Evolutionary conservation across 2,797 vertebrate genomes (phyloP).

Genomic region (Macroramphosus scolopax): DNA sequence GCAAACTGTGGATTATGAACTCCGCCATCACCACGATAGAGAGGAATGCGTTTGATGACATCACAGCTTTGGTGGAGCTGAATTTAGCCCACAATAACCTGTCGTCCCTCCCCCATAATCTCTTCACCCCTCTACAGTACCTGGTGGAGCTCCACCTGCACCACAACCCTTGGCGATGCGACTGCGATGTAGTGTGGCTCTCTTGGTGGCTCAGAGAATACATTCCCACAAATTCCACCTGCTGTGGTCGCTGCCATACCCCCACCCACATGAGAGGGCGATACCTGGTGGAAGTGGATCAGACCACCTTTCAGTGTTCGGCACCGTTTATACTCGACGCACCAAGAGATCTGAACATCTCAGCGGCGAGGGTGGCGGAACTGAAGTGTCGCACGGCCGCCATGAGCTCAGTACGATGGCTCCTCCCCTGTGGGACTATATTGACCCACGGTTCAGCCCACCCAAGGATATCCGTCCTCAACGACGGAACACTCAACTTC

Average conservation of each 20-base stretch:
- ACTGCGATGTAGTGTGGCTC: slow-evolving; percentile 95
- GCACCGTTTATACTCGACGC: slow-evolving; percentile 95
- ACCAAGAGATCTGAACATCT: slow-evolving; percentile 93
- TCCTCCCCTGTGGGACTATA: slow-evolving; percentile 91
- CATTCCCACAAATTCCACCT: slow-evolving; percentile 95
- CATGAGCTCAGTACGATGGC: slow-evolving; percentile 94
- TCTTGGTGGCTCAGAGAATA: slow-evolving; percentile 93
- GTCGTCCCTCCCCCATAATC: slow-evolving; percentile 91
- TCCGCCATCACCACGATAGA: slow-evolving; percentile 91
- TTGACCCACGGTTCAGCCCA: slow-evolving; percentile 91
- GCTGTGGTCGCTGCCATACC: slow-evolving; percentile 94
- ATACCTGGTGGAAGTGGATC: slow-evolving; percentile 92
- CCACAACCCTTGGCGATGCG: slow-evolving; percentile 98
- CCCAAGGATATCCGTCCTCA: slow-evolving; percentile 89
- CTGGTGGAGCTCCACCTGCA: slow-evolving; percentile 95
- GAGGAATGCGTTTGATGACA: slow-evolving; percentile 93
- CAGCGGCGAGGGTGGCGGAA: slow-evolving; percentile 91
- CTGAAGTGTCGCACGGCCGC: slow-evolving; percentile 89
- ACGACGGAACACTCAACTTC: slow-evolving; percentile 95
- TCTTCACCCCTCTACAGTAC: slow-evolving; percentile 90
- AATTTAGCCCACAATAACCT: slow-evolving; percentile 98
- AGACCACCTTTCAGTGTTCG: slow-evolving; percentile 91
- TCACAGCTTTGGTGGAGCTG: slow-evolving; percentile 91
- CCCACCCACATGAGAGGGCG: slow-evolving; percentile 90
- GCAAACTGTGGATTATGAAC: slow-evolving; percentile 98